Evolutionary conservation across 2,113 vertebrate species (phyloP), one percentile per base, ranked within the genome.

Genomic region (Tringa solitaria): DNA sequence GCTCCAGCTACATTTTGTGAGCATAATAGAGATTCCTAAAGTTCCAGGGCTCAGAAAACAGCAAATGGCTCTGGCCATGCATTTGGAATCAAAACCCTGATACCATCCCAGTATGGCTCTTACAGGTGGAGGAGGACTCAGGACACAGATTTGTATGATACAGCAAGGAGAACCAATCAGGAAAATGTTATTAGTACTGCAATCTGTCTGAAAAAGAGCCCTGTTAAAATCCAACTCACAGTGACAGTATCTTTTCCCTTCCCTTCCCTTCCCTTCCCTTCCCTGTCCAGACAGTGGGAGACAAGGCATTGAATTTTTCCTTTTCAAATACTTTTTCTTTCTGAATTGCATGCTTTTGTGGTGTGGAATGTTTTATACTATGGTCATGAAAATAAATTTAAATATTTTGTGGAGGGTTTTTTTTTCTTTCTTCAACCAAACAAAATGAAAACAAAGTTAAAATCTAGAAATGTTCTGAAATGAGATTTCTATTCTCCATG

Each of bases 31-130:
- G 76, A 95, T 85, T 91, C 56, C 84, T 88, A 41, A 50, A 94
- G 90, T 93, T 76, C 67, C 92, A 97, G 87, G 87, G 87, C 79
- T 97, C 94, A 91, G 91, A 90, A 95, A 96, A 96, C 69, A 91
- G n/a, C 69, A 96, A 93, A 94, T 63, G 72, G n/a, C 87, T 96
- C 94, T 97, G 91, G 91, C 84, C 67, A 63, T 94, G 90, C 91
- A 89, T 94, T 85, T 93, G 91, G 93, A 97, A 94, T 45, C 85
- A 90, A 96, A 96, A 94, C 77, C 68, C 90, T 77, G 48, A 76
- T 89, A 84, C 63, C 78, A 21, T 94, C 90, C 64, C 37, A 15
- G 15, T 94, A 93, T 84, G 69, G 45, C 68, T 95, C 39, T 95
- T 94, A 94, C 5, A 37, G 72, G 90, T 43, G 9, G 72, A 70